A percentile compares a stretch with the other conserved stretches of the same genome.
phyloP scores from a whole-genome alignment of 1,140 invertebrate genomes.

The Apis florea region DNA sequence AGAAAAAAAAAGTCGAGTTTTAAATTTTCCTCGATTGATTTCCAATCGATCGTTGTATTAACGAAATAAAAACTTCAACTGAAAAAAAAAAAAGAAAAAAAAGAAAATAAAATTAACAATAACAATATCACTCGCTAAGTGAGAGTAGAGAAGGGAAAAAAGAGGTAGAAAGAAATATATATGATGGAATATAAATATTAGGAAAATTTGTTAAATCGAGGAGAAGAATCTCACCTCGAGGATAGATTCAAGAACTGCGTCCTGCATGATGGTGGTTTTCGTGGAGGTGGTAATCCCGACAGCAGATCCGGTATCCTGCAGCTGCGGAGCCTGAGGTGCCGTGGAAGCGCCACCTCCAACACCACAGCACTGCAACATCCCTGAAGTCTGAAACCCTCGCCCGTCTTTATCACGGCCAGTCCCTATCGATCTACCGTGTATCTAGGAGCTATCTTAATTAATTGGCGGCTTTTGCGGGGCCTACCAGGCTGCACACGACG shows the following conservation, averaged over 20 bases:
- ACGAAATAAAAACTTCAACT: neutral
- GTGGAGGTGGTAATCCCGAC: constrained; percentile 74
- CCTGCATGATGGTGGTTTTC: constrained; percentile 77
- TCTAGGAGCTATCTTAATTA: constrained; percentile 73
- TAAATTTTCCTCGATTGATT: no score
- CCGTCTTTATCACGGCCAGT: constrained; percentile 66
- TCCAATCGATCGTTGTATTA: neutral
- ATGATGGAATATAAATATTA: no score
- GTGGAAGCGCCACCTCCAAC: constrained; percentile 80
- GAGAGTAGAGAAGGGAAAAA: neutral
- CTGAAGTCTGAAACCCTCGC: constrained; percentile 67
- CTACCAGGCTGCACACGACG: constrained; percentile 53
- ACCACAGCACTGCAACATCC: constrained; percentile 79
- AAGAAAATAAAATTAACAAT: no score
- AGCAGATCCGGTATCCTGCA: constrained; percentile 76
- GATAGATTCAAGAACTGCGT: constrained; percentile 78
- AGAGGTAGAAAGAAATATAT: accelerated
- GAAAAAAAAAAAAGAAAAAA: no score
- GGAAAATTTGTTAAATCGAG: neutral
- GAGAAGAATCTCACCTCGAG: constrained; percentile 76
- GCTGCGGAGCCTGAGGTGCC: constrained; percentile 77
- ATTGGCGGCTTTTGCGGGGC: constrained; percentile 65
- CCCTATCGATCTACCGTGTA: constrained; percentile 71
- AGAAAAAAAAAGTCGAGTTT: no score
- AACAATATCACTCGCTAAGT: neutral